phyloP scores from a whole-genome alignment of 35 echinoderm and acorn worm species.

The Apostichopus parvimensis region DNA sequence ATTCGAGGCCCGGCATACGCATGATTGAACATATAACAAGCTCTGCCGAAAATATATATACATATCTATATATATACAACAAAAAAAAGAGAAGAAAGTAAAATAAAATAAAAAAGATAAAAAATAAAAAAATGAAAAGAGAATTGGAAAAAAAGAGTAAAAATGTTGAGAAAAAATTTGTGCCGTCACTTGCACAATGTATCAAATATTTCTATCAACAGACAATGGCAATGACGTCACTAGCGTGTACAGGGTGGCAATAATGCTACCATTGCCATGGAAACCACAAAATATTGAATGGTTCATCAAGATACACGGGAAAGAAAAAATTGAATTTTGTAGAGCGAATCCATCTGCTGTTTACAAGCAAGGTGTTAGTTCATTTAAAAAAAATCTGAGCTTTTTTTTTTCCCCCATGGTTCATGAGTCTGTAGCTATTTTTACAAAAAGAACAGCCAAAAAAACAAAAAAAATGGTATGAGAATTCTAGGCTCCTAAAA shows the following conservation, averaged over 20 bases:
- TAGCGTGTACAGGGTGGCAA: conserved; percentile 27
- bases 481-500: too few species aligned
- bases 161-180: background rate
- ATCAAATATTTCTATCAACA: conserved; percentile 40
- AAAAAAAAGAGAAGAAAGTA: background rate
- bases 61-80: background rate
- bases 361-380: conserved; percentile 25
- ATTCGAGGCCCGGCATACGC: background rate
- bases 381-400: background rate
- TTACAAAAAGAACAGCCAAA: too few species aligned
- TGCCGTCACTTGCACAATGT: background rate
- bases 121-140: background rate
- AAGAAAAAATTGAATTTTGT: conserved; percentile 45
- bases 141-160: background rate
- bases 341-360: conserved; percentile 43
- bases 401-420: background rate
- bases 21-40: conserved; percentile 19
- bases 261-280: conserved; percentile 39
- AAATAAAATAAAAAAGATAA: background rate
- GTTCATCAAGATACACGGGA: conserved; percentile 14
- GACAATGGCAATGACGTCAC: conserved; percentile 42
- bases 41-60: background rate
- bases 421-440: too few species aligned
- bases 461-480: too few species aligned
- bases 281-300: conserved; percentile 42